These are phyloP conservation scores for Phymanthus crucifer DNA, from an alignment of 92 coral and sea anemone genomes.

Conservation along the genomic window DNA sequence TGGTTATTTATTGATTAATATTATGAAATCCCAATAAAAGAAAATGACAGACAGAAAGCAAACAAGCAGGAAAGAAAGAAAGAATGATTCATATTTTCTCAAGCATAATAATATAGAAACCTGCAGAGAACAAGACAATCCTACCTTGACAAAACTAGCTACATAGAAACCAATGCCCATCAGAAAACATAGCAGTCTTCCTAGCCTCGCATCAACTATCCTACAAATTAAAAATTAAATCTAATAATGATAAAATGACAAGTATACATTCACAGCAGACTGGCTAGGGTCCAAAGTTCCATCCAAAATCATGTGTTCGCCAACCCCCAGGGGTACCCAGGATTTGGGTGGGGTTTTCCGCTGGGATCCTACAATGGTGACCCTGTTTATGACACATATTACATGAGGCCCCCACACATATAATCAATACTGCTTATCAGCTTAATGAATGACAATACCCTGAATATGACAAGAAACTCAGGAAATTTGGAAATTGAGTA, in stretches of 20 bases:
- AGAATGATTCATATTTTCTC: background rate
- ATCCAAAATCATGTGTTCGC: background rate
- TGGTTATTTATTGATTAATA: too few relatives aligned
- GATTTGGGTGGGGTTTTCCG: too few relatives aligned
- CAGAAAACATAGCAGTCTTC: constrained; percentile 84
- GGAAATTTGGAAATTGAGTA: too few relatives aligned
- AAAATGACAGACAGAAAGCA: background rate
- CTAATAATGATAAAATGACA: background rate
- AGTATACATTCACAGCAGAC: too few relatives aligned
- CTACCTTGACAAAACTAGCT: constrained; percentile 90
- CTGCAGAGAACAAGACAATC: background rate
- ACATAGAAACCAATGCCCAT: constrained; percentile 94
- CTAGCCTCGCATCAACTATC: constrained; percentile 97
- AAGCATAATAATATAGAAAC: background rate
- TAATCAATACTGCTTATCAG: too few relatives aligned
- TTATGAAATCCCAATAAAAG: too few relatives aligned
- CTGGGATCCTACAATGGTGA: too few relatives aligned
- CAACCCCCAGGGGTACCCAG: too few relatives aligned
- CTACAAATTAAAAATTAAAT: constrained; percentile 33
- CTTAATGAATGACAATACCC: too few relatives aligned
- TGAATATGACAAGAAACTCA: too few relatives aligned
- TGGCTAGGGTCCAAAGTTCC: background rate
- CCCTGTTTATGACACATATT: too few relatives aligned
- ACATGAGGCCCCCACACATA: too few relatives aligned
- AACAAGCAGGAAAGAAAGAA: background rate